These are phyloP conservation scores for Semaprochilodus insignis DNA, from an alignment of 2,797 vertebrate genomes.

Conservation along the genomic window DNA sequence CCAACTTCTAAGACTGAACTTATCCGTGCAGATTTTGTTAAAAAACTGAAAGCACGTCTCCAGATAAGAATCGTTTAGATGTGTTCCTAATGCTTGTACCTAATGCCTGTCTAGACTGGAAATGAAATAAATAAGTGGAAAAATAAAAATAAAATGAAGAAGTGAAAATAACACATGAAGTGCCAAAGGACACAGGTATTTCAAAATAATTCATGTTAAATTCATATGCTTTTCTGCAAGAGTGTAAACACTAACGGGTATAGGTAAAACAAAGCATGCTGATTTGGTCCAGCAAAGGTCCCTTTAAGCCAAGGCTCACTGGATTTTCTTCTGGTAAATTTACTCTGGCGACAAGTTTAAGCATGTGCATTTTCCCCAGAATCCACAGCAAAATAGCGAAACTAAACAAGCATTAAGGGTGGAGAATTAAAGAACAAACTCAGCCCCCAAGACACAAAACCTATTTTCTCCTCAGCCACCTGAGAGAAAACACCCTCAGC, in stretches of 20 bases:
- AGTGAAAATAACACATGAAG: no score
- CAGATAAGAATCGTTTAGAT: no score
- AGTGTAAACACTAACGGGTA: not conserved
- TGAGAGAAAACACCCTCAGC: constrained; percentile 59
- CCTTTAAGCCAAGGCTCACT: not conserved
- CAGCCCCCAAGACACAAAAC: constrained; percentile 51
- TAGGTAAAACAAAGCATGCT: constrained; percentile 6
- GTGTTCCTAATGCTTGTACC: no score
- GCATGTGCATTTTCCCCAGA: constrained; percentile 32
- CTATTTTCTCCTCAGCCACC: constrained; percentile 60
- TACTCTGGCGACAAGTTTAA: constrained; percentile 36
- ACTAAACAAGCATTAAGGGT: constrained; percentile 36
- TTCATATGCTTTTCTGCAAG: not conserved
- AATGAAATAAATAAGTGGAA: no score
- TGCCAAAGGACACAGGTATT: no score
- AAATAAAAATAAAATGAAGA: no score
- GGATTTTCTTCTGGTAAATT: constrained; percentile 21
- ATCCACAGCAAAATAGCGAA: constrained; percentile 29
- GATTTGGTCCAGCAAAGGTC: not conserved
- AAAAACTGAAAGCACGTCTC: no score
- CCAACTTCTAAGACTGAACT: no score
- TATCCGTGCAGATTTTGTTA: no score
- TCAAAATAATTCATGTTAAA: not conserved
- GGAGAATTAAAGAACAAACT: constrained; percentile 43
- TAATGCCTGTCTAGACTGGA: no score